These are phyloP conservation scores for Steromphala cineraria DNA, from an alignment of 2,888 invertebrate genomes.

Conservation along the genomic window DNA sequence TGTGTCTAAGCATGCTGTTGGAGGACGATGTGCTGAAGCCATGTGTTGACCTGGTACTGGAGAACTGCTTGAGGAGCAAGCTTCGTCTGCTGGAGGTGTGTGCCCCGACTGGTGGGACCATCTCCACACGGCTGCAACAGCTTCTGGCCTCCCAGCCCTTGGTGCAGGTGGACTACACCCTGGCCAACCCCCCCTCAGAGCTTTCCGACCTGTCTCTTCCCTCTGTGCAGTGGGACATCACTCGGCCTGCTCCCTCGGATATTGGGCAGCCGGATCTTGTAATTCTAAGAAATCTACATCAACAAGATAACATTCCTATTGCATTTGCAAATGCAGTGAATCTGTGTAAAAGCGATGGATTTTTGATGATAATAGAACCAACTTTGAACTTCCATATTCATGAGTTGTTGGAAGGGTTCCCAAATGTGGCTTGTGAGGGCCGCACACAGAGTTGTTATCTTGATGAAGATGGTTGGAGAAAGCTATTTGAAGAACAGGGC, in stretches of 20 bases:
- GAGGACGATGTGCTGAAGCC: constrained; percentile 64
- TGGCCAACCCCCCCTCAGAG: constrained; percentile 72
- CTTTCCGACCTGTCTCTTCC: constrained; percentile 80
- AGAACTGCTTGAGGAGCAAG: constrained; percentile 85
- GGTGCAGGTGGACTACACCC: constrained; percentile 80
- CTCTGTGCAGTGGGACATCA: constrained; percentile 81
- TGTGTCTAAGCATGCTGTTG: constrained; percentile 41
- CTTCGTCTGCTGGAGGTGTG: constrained; percentile 85
- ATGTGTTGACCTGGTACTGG: constrained; percentile 84
- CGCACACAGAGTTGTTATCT: constrained; percentile 52
- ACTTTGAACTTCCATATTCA: constrained; percentile 70
- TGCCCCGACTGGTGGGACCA: constrained; percentile 32
- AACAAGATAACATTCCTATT: constrained; percentile 45
- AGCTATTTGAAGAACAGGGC: constrained; percentile 69
- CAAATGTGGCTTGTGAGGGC: constrained; percentile 34
- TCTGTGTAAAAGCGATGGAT: constrained; percentile 80
- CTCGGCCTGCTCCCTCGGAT: constrained; percentile 75
- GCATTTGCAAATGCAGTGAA: constrained; percentile 67
- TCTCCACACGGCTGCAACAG: constrained; percentile 51
- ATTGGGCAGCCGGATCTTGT: constrained; percentile 64
- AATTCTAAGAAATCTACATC: constrained; percentile 62
- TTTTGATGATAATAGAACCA: constrained; percentile 75
- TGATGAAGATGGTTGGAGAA: constrained; percentile 53
- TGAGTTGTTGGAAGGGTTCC: constrained; percentile 54
- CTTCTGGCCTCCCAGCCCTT: constrained; percentile 83